These are phyloP conservation scores for Embiotoca jacksoni DNA, from an alignment of 2,113 vertebrate genomes.

Conservation along the genomic window DNA sequence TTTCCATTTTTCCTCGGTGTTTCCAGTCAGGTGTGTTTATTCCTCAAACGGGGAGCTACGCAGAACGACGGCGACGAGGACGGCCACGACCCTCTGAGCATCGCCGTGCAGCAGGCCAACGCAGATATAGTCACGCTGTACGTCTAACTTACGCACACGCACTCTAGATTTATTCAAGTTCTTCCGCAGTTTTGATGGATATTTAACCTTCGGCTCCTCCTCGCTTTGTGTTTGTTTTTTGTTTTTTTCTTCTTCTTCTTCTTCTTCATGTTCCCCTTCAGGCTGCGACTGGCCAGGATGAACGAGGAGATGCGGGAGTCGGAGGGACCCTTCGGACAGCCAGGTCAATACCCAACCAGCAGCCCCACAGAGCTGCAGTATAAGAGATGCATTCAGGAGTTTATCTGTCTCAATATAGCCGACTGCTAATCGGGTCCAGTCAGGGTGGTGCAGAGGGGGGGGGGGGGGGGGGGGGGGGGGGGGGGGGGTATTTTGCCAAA, in stretches of 20 bases:
- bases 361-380: conserved; percentile 98
- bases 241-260: too few species aligned
- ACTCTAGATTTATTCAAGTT: not conserved
- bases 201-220: not conserved
- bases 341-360: conserved; percentile 91
- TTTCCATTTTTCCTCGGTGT: not conserved
- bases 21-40: conserved; percentile 96
- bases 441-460: conserved; percentile 45
- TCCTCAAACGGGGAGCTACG: conserved; percentile 94
- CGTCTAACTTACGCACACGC: conserved; percentile 47
- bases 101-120: conserved; percentile 94
- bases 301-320: conserved; percentile 98
- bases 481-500: too few species aligned
- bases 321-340: conserved; percentile 92
- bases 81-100: conserved; percentile 93
- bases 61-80: conserved; percentile 91
- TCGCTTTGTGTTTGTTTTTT: not conserved
- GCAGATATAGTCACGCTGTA: conserved; percentile 98
- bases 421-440: conserved; percentile 84
- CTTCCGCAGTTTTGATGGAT: not conserved
- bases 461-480: too few species aligned
- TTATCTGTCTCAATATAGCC: conserved; percentile 95
- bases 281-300: conserved; percentile 96
- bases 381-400: conserved; percentile 97
- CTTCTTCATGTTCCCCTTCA: conserved; percentile 44